Evolutionary conservation across 1,140 invertebrate species (phyloP), one percentile per base, ranked within the genome.

Genomic region (Drosophila rhopaloa): DNA sequence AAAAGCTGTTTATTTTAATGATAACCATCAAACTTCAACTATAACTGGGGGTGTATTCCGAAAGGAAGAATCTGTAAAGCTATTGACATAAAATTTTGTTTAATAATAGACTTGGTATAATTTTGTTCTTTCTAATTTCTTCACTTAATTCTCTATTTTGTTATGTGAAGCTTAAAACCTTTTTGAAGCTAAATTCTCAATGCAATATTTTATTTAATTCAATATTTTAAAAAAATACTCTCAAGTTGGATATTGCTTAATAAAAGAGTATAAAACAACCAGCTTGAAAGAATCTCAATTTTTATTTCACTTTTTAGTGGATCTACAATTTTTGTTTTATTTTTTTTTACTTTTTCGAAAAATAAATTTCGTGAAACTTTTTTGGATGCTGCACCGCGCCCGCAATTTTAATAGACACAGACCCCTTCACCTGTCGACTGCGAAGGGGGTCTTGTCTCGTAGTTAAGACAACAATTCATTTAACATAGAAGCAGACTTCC

Each of bases 381-480:
- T 88, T 79, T 72, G 61, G 60, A 60, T 67, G 56, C 58, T 56
- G 41, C 60, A 35, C 50, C 41, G 43, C 78, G 56, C 68, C 43
- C 48, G 47, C 46, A 53, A 57, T 78, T 76, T 75, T 65, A 70
- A 78, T 77, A 56, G 55, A 74, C 61, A 67, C 56, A 32, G 48
- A 41, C n/a, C 29, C 19, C 50, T 10, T 35, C 37, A 72, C 68
- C 68, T 50, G 43, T 10, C 58, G 27, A 16, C 32, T 53, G 29
- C 10, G 5, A 16, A 11, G 16, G 48, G 53, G 74, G 38, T 41
- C 70, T 66, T 82, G 59, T 88, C 72, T 79, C 72, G 76, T 79
- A 89, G 83, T 89, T 88, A 89, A 88, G 83, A 88, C 83, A 89
- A 89, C 83, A 88, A 88, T 88, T 88, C 83, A 83, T 88, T 88